Conservation (phyloP, 2,113 vertebrate species). For the Gopherus flavomarginatus region DNA sequence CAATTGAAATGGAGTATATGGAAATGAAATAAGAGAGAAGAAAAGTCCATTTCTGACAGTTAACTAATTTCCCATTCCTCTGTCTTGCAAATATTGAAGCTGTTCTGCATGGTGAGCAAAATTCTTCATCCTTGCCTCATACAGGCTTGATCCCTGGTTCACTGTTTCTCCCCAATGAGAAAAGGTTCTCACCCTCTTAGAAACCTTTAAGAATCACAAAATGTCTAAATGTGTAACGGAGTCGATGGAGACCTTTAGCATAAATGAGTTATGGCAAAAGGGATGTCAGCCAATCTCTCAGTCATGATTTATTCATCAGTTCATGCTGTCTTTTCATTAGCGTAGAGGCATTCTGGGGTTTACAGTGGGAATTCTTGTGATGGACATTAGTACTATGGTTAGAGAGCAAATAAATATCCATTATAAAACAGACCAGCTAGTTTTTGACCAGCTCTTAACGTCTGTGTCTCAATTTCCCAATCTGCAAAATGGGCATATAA, state of each 20-base stretch:
- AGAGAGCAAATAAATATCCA: neutral
- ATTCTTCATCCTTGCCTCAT: neutral
- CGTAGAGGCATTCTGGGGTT: neutral
- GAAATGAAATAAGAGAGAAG: neutral
- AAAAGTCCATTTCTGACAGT: neutral
- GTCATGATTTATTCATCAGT: accelerated
- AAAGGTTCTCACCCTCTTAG: neutral
- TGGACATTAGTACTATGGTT: neutral
- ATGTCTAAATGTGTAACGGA: neutral
- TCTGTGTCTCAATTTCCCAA: neutral
- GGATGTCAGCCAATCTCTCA: neutral
- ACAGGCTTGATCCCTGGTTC: neutral
- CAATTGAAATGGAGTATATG: accelerated
- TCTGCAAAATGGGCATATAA: neutral
- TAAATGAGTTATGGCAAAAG: neutral
- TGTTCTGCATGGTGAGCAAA: neutral
- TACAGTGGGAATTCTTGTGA: neutral
- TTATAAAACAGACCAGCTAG: accelerated
- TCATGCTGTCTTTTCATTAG: neutral
- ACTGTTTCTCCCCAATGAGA: neutral
- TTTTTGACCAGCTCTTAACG: neutral
- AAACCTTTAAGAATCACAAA: neutral
- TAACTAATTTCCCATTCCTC: neutral
- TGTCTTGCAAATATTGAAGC: neutral
- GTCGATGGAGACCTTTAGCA: neutral